Base-by-base conservation (phyloP, 1,140 invertebrate species). In the Tetranychus cinnabarinus region DNA sequence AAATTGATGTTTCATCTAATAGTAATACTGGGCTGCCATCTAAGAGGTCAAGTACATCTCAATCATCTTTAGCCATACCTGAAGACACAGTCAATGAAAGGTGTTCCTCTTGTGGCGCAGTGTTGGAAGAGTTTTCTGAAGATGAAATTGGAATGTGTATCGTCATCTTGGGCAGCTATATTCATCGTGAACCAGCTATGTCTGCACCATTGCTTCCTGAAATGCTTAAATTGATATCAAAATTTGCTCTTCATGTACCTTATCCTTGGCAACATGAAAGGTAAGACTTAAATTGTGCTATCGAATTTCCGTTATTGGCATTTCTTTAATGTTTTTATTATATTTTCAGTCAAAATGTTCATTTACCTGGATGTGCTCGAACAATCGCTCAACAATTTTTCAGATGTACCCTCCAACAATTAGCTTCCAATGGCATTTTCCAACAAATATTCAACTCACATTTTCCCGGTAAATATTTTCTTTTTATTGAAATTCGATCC, bases 321-420 rank as follows among this genome's bases (percentile, higher is more conserved):
- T 37, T 50, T 4, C 8, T 6, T 35, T 36, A 62, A 35, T 58
- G 33, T 31, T 60, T 33, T 61, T 33, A 31, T 36, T 57, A 36
- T 61, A n/a, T 12, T 8, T 48, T 34, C 33, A 60, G 47, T 39
- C 8, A 13, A 45, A 50, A 82, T 69, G 81, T 86, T 61, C 84
- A 89, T 66, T 73, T 93, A 64, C 87, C 88, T 8, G 87, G 88
- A 62, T 84, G 86, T 63, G 84, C 85, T 3, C 81, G 86, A 57
- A 93, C 88, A 71, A 88, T 96, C 48, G 91, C 92, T 1, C 83
- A 92, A 72, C 95, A 98, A 73, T 96, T 98, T 74, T 75, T 99
- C 50, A 80, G 95, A 65, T 97, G 93, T 72, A 84, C 92, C 59
- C 77, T 98, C 42, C 92, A 98, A 73, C 92, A 97, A 73, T 73